Conservation (phyloP, 2,888 invertebrate genomes). For the Bimastos eiseni region DNA sequence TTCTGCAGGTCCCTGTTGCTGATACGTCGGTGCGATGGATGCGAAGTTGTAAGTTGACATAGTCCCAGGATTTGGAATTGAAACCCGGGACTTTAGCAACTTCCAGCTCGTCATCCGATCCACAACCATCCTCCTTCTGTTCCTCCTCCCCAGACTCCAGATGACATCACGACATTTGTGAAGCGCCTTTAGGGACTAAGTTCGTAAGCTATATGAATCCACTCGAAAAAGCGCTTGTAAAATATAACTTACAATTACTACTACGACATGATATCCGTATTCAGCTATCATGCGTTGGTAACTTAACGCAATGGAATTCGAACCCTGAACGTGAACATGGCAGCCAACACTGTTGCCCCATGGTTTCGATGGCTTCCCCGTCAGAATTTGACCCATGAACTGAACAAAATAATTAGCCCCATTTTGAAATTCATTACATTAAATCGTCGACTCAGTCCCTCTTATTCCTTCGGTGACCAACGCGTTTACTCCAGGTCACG, state of each 20-base stretch:
- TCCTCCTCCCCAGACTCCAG: background rate
- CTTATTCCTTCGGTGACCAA: background rate
- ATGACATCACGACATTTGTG: background rate
- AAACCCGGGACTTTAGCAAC: conserved; percentile 25
- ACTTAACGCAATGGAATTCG: background rate
- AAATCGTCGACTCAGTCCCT: background rate
- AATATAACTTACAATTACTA: background rate
- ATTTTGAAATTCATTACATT: background rate
- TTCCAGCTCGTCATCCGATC: conserved; percentile 22
- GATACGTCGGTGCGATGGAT: background rate
- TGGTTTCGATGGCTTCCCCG: background rate
- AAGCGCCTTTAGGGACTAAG: background rate
- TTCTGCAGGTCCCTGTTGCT: background rate
- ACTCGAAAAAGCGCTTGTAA: too few species aligned
- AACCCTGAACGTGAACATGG: background rate
- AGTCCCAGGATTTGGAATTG: conserved; percentile 13
- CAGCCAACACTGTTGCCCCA: background rate
- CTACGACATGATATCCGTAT: background rate
- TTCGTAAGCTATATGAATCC: too few species aligned
- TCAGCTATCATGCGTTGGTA: background rate
- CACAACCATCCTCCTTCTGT: background rate
- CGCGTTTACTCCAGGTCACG: background rate
- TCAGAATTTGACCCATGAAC: background rate
- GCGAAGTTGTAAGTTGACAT: conserved; percentile 18
- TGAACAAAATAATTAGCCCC: background rate